A percentile compares a stretch with the other conserved stretches of the same genome.
These are phyloP conservation scores for Plagiodera versicolora DNA, from an alignment of 2,888 invertebrate genomes.

Conservation along the genomic window DNA sequence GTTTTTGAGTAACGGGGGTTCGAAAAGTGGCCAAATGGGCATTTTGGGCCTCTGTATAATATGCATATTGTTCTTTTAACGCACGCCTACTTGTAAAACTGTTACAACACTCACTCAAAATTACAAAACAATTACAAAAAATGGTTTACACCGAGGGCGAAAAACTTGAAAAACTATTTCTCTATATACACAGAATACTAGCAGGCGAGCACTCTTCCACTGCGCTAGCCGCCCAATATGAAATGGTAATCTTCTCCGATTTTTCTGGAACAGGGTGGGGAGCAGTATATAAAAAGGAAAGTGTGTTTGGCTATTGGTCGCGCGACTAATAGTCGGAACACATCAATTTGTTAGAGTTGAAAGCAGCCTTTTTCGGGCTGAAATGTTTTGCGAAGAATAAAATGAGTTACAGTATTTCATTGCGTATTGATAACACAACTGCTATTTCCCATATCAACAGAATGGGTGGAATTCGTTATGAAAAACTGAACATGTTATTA, in stretches of 20 bases:
- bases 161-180: no score
- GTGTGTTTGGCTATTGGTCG: not conserved
- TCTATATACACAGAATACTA: no score
- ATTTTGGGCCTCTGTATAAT: no score
- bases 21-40: no score
- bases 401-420: not conserved
- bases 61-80: no score
- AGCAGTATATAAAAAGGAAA: not conserved
- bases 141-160: no score
- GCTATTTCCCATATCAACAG: slow-evolving; percentile 17
- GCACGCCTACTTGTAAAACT: no score
- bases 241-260: slow-evolving; percentile 4
- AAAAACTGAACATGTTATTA: slow-evolving; percentile 10
- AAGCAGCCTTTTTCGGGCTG: slow-evolving; percentile 11
- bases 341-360: slow-evolving; percentile 17
- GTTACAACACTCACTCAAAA: no score
- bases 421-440: slow-evolving; percentile 15
- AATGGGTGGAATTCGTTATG: slow-evolving; percentile 16
- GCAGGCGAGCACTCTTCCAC: no score
- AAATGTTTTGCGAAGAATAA: slow-evolving; percentile 11
- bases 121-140: no score
- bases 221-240: no score
- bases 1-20: no score
- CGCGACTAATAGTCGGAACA: not conserved
- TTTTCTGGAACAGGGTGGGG: not conserved